A percentile compares a stretch with the other conserved stretches of the same genome.
phyloP scores from a whole-genome alignment of 2,113 vertebrate species.

The Emberiza fucata region DNA sequence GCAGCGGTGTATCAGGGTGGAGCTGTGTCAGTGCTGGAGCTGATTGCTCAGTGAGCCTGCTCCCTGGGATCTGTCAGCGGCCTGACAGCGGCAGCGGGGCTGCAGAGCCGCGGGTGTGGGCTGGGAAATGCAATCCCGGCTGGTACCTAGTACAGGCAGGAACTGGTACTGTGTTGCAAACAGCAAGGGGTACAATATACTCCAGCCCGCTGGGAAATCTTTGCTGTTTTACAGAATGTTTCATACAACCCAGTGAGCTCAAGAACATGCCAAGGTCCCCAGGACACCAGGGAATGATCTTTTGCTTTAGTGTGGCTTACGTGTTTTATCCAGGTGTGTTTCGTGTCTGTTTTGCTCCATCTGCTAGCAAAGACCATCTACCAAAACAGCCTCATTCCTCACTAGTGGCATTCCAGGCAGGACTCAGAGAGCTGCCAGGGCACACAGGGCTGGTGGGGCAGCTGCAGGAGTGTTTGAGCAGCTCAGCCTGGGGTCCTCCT shows the following conservation, averaged over 20 bases:
- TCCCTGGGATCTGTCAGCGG: not conserved
- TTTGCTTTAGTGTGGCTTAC: not conserved
- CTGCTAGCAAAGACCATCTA: not conserved
- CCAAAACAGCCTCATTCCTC: not conserved
- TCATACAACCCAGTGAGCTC: not conserved
- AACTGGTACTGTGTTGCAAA: not conserved
- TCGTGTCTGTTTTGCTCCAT: not conserved
- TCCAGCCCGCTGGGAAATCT: not conserved
- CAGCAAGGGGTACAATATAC: not conserved
- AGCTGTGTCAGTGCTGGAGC: not conserved
- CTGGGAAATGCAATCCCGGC: not conserved
- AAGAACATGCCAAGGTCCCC: not conserved
- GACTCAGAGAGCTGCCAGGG: not conserved
- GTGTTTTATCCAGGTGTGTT: not conserved
- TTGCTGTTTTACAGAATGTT: not conserved
- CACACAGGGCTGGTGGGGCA: not conserved
- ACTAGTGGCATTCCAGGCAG: not conserved
- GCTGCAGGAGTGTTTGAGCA: not conserved
- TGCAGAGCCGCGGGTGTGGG: not conserved
- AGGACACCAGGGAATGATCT: not conserved
- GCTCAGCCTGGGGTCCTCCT: not conserved
- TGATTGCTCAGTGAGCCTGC: conserved; percentile 14
- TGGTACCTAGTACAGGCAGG: fast-evolving
- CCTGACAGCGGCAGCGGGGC: not conserved
- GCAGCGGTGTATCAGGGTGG: not conserved